Evolutionary conservation across 2,888 invertebrate species (phyloP).

Genomic region (Diplazon laetatorius): DNA sequence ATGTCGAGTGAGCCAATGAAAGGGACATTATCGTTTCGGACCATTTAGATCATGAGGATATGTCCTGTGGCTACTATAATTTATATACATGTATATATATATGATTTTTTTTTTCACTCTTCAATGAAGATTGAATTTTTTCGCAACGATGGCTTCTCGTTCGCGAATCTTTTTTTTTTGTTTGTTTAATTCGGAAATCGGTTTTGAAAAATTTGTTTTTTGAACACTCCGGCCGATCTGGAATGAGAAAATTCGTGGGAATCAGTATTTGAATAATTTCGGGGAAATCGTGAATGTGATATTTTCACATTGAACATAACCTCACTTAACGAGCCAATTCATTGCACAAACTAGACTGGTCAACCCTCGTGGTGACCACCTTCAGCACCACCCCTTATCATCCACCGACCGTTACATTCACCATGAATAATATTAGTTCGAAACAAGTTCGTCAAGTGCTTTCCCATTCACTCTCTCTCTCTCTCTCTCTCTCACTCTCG

Average conservation of each 20-base stretch:
- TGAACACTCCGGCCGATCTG: too few species aligned
- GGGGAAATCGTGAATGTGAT: too few species aligned
- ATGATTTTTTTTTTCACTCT: not conserved
- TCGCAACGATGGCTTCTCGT: too few species aligned
- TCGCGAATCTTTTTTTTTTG: too few species aligned
- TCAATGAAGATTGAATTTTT: not conserved
- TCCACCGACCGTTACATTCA: not conserved
- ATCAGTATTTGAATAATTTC: not conserved
- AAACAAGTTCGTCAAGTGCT: not conserved
- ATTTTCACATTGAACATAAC: not conserved
- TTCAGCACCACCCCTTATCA: not conserved
- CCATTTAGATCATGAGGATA: not conserved
- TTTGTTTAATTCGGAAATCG: too few species aligned
- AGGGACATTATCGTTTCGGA: not conserved
- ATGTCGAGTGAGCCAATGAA: not conserved
- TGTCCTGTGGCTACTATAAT: too few species aligned
- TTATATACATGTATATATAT: too few species aligned
- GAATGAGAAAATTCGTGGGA: not conserved
- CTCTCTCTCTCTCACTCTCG: too few species aligned
- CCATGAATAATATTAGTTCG: slow-evolving; percentile 10
- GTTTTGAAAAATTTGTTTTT: too few species aligned
- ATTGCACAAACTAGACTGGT: not conserved
- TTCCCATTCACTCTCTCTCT: not conserved
- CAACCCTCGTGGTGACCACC: too few species aligned
- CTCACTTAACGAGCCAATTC: not conserved